Conservation (phyloP, 2,797 vertebrate genomes). For the Malurus splendens region DNA sequence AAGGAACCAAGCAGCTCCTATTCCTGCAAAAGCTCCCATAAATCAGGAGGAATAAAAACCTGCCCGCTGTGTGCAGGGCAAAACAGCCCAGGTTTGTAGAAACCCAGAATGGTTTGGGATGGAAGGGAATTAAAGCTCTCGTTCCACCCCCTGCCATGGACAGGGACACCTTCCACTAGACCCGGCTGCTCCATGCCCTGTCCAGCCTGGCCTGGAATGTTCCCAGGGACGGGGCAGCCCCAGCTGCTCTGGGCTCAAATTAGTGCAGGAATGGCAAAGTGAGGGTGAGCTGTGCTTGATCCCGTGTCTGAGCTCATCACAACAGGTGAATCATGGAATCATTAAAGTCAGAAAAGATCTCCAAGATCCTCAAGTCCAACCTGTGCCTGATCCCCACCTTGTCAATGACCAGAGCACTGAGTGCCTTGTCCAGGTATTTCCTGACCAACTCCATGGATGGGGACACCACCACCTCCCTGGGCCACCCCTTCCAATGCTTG, state of each 20-base stretch:
- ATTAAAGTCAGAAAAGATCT: background rate
- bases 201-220: background rate
- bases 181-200: accelerated
- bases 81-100: background rate
- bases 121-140: background rate
- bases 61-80: background rate
- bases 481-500: background rate
- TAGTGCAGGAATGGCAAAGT: background rate
- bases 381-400: background rate
- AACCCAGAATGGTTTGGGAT: background rate
- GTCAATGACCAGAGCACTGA: background rate
- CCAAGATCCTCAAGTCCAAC: background rate
- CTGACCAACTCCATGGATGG: background rate
- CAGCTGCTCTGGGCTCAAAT: background rate
- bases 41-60: background rate
- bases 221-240: background rate
- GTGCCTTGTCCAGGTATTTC: accelerated
- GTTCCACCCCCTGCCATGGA: background rate
- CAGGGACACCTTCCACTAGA: background rate
- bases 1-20: background rate
- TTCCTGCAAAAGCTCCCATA: background rate
- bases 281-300: background rate
- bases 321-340: background rate
- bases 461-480: background rate
- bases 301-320: background rate